Conservation (phyloP, 2,888 invertebrate genomes). For the Agriotes lineatus region DNA sequence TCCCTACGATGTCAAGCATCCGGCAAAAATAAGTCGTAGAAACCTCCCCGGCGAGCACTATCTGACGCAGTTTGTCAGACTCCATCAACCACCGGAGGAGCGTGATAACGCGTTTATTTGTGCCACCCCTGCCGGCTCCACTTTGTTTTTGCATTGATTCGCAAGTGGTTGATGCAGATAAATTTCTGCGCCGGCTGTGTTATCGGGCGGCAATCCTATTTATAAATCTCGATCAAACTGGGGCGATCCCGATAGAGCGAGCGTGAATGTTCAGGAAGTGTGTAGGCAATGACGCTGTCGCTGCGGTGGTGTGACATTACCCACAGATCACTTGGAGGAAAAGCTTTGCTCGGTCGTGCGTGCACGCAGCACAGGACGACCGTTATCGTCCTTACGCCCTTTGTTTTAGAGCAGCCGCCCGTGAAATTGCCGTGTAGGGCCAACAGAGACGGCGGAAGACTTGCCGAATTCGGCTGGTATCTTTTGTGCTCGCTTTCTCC, state of each 20-base stretch:
- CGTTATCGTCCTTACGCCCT: constrained; percentile 30
- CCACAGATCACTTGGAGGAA: constrained; percentile 43
- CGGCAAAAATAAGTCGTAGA: no score
- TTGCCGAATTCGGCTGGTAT: no score
- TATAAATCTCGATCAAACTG: constrained; percentile 36
- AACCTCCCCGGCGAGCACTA: no score
- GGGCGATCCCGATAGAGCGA: constrained; percentile 14
- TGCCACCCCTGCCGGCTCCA: background rate
- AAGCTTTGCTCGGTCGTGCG: constrained; percentile 41
- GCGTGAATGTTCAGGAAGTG: constrained; percentile 43
- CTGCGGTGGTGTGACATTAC: constrained; percentile 35
- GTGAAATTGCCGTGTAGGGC: constrained; percentile 25
- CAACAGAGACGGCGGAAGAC: no score
- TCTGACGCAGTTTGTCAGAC: no score
- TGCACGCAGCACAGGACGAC: constrained; percentile 30
- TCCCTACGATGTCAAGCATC: no score
- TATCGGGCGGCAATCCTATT: constrained; percentile 22
- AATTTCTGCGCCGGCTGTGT: constrained; percentile 9
- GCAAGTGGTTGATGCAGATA: constrained; percentile 17
- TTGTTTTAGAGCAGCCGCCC: constrained; percentile 28
- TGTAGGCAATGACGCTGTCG: constrained; percentile 43
- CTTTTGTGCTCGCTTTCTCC: no score
- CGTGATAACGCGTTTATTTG: constrained; percentile 15
- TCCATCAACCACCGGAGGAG: no score
- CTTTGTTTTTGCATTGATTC: constrained; percentile 20